Base-by-base conservation (phyloP, 2,797 vertebrate species). In the Diplodus puntazzo region DNA sequence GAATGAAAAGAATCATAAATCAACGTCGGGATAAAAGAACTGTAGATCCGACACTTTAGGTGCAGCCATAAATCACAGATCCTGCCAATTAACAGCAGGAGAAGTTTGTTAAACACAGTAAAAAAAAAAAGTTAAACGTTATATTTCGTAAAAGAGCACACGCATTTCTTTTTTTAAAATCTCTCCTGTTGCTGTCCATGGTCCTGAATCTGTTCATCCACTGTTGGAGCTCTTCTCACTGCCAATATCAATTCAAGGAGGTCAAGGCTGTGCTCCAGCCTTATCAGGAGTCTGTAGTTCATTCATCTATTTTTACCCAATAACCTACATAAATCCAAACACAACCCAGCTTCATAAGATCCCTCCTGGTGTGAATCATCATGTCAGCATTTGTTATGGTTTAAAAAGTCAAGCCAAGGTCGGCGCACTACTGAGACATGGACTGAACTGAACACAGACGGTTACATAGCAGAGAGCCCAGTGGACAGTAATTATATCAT, bases 1-100 rank as follows among this genome's bases (percentile, higher is more conserved):
- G 17, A 73, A 50, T 75, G 62, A 77, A 73, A 63, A 11, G 27
- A 69, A 43, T 79, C 71, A 85, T 81, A 55, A 80, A 79, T 86
- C 84, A 84, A 61, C 0, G 18, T 72, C 82, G 73, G 59, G 57
- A 53, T 59, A 11, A 65, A 42, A 73, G 20, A 75, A 80, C 78
- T 75, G 63, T 61, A 73, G 61, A 59, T 69, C 23, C 23, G 76
- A 21, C 25, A 12, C 62, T 65, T 71, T 25, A 23, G 16, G n/a
- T 25, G 18, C 46, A 49, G 52, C 45, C 62, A 79, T 90, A 81
- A 82, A 85, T 82, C 82, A 78, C 6, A 62, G 10, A 11, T 18
- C 1, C 30, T 42, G 30, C 17, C 30, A 75, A 30, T 77, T 76
- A 77, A n/a, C 42, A 78, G 64, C 49, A 30, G 46, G 20, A 59